phyloP scores from a whole-genome alignment of 2,888 invertebrate species.

The Rhabditoides inermis region DNA sequence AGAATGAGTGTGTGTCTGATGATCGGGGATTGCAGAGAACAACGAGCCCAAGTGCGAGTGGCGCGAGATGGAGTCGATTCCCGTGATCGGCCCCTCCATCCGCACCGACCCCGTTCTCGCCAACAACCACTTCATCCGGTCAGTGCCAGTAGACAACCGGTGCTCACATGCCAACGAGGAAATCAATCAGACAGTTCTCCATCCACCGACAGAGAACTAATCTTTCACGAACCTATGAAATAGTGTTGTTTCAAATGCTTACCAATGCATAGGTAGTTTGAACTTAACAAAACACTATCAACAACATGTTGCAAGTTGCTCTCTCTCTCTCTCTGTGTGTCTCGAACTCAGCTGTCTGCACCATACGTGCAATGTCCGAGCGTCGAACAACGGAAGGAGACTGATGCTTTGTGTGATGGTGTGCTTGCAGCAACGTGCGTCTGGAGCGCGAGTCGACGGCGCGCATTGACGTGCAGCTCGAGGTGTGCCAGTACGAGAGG shows the following conservation, averaged over 20 bases:
- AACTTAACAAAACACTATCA: background rate
- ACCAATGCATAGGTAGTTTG: background rate
- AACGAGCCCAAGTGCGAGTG: slow-evolving; percentile 31
- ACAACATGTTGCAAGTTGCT: background rate
- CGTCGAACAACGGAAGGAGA: too few species aligned
- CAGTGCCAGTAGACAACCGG: background rate
- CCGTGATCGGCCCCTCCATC: slow-evolving; percentile 34
- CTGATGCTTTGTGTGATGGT: too few species aligned
- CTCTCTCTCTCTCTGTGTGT: background rate
- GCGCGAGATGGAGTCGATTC: slow-evolving; percentile 33
- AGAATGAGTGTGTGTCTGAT: too few species aligned
- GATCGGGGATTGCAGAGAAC: slow-evolving; percentile 27
- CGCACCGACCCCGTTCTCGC: slow-evolving; percentile 36
- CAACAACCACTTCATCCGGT: slow-evolving; percentile 37
- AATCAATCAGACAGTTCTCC: too few species aligned
- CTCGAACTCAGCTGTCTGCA: background rate
- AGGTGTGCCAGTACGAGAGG: slow-evolving; percentile 33
- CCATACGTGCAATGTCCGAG: too few species aligned
- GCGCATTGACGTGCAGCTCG: slow-evolving; percentile 27
- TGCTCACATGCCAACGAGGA: too few species aligned
- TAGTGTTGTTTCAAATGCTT: background rate
- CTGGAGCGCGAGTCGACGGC: slow-evolving; percentile 5
- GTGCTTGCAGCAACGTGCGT: too few species aligned
- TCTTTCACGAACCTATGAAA: background rate
- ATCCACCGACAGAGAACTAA: background rate